Base-by-base conservation (phyloP, 2,113 vertebrate species). In the Natator depressus region DNA sequence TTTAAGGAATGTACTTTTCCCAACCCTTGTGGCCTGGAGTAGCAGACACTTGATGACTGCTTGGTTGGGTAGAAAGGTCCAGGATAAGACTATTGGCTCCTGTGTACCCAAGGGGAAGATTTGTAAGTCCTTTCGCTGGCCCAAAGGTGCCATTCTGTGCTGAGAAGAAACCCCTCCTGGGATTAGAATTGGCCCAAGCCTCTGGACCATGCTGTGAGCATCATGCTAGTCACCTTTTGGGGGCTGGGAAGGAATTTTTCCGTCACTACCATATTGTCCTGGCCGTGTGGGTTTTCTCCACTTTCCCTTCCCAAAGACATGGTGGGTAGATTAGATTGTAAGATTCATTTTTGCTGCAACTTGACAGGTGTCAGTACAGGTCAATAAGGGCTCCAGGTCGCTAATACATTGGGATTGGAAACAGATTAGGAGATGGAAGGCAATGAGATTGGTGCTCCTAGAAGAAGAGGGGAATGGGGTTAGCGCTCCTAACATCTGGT, bases 321-420 rank as follows among this genome's bases (percentile, higher is more conserved):
- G 46, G 3, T 53, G 13, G 3, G 3, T 38, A 46, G 3, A 82
- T 49, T 49, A 3, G 84, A 76, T 22, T 69, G n/a, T 1, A 59
- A 89, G 89, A 76, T 54, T 65, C 62, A 53, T 92, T 86, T 62
- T 72, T 80, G 2, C 31, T 72, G 8, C 14, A 88, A 24, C 19
- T 38, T 84, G 72, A 3, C 11, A 84, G 5, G 4, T 8, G 22
- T 8, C 62, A 1, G 0, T 90, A 17, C 2, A 81, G 14, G 51
- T 92, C 49, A 80, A 0, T n/a, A 24, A 84, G n/a, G 4, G 50
- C 1, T 46, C 8, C 81, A 80, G 12, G 50, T 57, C 24, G 27
- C 54, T 87, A 84, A 69, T 25, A 47, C 0, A 2, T 38, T 1
- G 53, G 6, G n/a, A 8, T 17, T 38, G 85, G 20, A 62, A 94